Evolutionary conservation across 92 coral and sea anemone species (phyloP), one percentile per base, ranked within the genome.

Genomic region (Parazoanthus darwini): DNA sequence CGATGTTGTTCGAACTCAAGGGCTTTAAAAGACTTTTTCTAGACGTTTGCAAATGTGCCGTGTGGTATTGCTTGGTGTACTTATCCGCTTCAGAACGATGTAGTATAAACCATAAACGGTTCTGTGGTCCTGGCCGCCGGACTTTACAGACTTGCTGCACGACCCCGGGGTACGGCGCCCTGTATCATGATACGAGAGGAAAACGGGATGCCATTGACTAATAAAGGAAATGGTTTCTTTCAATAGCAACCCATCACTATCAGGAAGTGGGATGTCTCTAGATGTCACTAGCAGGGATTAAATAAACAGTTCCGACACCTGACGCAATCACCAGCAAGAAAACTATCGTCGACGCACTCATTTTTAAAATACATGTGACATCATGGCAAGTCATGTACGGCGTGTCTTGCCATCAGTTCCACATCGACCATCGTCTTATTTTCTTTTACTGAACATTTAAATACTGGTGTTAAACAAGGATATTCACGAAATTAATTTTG

Each of bases 231-330:
- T 85, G 88, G 88, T 58, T 72, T 81, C 87, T 88, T 74, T 89
- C 91, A 79, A 84, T 85, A 80, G 74, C 86, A 74, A 84, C 82
- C 91, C 79, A 72, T 85, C 89, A 68, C 78, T 91, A 74, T 85
- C 91, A 85, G 91, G 93, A 91, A 91, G 90, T 91, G 88, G 93
- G 93, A 11, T 33, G 39, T 3, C 59, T 88, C 71, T 73, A 44
- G 88, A 73, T 80, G 87, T 84, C 65, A 68, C 63, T 26, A 8
- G 74, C 66, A 50, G 38, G 78, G 44, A 46, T 44, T 67, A 39
- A 4, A 37, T 38, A 16, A 82, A 39, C 85, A 82, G 29, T 84
- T 80, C 37, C 37, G 46, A 80, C 50, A 80, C 85, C 72, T 42
- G 51, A 80, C 59, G 85, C 50, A 29, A 18, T 63, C 56, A 37